Conservation (phyloP, 1,140 invertebrate species). For the Sarcophaga peregrina region DNA sequence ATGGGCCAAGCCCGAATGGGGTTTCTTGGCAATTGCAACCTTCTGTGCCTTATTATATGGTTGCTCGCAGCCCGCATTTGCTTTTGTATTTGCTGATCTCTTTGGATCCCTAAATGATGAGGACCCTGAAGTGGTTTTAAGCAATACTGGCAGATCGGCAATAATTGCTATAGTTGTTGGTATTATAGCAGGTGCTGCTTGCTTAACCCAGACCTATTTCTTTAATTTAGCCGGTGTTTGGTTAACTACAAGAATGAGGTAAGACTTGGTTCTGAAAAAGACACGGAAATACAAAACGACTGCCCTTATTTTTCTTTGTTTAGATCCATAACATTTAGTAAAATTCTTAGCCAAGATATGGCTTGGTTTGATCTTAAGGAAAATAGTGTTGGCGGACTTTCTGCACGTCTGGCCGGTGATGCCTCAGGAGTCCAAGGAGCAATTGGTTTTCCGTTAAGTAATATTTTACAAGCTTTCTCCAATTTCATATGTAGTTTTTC, state of each 20-base stretch:
- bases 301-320: background rate
- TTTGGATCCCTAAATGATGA: conserved; percentile 70
- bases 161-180: conserved; percentile 77
- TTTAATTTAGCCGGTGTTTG: conserved; percentile 84
- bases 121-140: conserved; percentile 71
- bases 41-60: conserved; percentile 79
- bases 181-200: conserved; percentile 76
- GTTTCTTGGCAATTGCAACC: conserved; percentile 77
- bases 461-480: conserved; percentile 81
- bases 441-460: conserved; percentile 83
- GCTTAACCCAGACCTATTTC: conserved; percentile 78
- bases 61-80: conserved; percentile 81
- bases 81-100: conserved; percentile 86
- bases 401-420: conserved; percentile 81
- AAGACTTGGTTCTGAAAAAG: background rate
- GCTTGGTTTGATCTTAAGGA: conserved; percentile 82
- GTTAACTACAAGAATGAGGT: conserved; percentile 78
- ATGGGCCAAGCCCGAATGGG: conserved; percentile 82
- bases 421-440: conserved; percentile 85
- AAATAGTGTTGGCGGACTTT: conserved; percentile 83
- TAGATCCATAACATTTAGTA: conserved; percentile 73
- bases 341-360: conserved; percentile 81
- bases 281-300: too few species aligned
- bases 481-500: conserved; percentile 78
- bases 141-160: conserved; percentile 74